Conservation (phyloP, 2,113 vertebrate species). For the Chiloscyllium plagiosum region DNA sequence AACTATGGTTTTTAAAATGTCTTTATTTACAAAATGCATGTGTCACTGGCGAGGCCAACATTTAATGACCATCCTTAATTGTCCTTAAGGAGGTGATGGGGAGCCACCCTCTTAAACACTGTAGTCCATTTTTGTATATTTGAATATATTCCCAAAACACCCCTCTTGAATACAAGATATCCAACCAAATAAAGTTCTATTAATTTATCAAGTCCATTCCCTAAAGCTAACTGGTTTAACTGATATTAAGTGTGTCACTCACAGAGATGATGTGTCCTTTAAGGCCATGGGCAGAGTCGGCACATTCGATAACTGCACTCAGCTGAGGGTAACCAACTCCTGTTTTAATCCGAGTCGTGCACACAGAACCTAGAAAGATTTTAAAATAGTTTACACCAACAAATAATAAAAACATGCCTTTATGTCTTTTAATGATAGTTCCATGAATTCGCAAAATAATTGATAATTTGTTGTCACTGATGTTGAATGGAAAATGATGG, state of each 20-base stretch:
- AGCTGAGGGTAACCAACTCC: conserved; percentile 96
- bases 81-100: too few relatives aligned
- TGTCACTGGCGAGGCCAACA: too few relatives aligned
- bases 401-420: not conserved
- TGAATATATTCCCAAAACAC: not conserved
- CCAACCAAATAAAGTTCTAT: not conserved
- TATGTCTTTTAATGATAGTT: not conserved
- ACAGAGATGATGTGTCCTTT: conserved; percentile 98
- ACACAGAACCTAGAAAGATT: conserved; percentile 77
- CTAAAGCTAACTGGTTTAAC: not conserved
- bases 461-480: not conserved
- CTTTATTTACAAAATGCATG: too few relatives aligned
- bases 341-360: conserved; percentile 94
- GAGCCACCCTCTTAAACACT: too few relatives aligned
- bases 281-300: conserved; percentile 92
- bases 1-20: not conserved
- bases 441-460: not conserved
- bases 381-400: not conserved
- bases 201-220: not conserved
- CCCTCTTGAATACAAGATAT: not conserved
- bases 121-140: too few relatives aligned
- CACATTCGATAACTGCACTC: conserved; percentile 96
- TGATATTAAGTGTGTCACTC: conserved; percentile 49
- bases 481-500: not conserved
- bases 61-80: too few relatives aligned